Base-by-base conservation (phyloP, 2,113 vertebrate species). In the Catagonus wagneri region DNA sequence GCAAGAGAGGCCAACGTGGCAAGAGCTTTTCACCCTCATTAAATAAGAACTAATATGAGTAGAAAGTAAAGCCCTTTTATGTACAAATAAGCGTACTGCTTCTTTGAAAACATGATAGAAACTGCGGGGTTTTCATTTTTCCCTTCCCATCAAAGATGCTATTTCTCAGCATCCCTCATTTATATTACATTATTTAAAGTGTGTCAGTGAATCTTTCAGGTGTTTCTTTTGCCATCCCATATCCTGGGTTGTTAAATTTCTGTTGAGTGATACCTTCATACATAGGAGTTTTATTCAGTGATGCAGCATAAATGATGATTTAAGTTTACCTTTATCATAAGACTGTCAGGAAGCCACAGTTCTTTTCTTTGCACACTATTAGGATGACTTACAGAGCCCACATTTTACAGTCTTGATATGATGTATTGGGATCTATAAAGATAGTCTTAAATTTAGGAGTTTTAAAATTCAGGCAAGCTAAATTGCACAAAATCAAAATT, bases 381-480 rank as follows among this genome's bases (percentile, higher is more conserved):
- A 44, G n/a, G 65, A 69, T 74, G 86, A 84, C 52, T 80, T 93
- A 50, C 34, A 63, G 1, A 88, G 74, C 14, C 25, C 88, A 84
- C 39, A 63, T 89, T 91, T 84, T 61, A 74, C 22, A 72, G 27
- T 56, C 22, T 66, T 50, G 58, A 20, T 80, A 12, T 54, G 34
- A 27, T 68, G 29, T 61, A 32, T 29, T 75, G 4, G 11, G 32
- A 29, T 83, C 61, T 32, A 44, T 32, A 86, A 71, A 87, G n/a
- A 20, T 83, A 83, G 14, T 7, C 25, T 78, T 90, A 27, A 75
- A 39, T 3, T 86, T 85, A 85, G 60, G 34, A 84, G 54, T 69
- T 75, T 74, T 93, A 76, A 79, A 79, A 71, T 65, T 81, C 19
- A 81, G 60, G n/a, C 36, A 63, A 63, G 32, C n/a, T 83, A 88